Evolutionary conservation across 2,113 vertebrate genomes (phyloP).

Genomic region (Maccullochella peelii): DNA sequence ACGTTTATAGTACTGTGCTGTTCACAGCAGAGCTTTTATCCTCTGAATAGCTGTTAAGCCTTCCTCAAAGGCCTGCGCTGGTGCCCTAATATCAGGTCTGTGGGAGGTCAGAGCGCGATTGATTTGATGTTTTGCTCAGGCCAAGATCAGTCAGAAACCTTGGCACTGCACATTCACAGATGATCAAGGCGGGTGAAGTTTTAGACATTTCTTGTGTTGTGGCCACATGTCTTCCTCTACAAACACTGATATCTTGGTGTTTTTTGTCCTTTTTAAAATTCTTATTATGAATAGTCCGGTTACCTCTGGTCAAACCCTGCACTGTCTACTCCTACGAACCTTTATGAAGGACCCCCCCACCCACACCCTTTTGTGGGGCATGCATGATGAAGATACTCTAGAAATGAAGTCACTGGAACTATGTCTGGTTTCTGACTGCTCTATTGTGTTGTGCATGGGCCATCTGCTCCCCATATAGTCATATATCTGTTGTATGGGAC

Average conservation of each 20-base stretch:
- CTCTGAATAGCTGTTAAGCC: slow-evolving; percentile 31
- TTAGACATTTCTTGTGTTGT: slow-evolving; percentile 34
- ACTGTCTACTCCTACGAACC: slow-evolving; percentile 16
- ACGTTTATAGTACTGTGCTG: not conserved
- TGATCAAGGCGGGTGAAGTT: slow-evolving; percentile 47
- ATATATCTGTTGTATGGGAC: slow-evolving; percentile 73
- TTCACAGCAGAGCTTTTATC: slow-evolving; percentile 43
- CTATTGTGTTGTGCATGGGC: slow-evolving; percentile 70
- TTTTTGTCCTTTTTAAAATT: slow-evolving; percentile 51
- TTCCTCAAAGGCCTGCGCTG: slow-evolving; percentile 56
- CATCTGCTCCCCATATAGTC: slow-evolving; percentile 80
- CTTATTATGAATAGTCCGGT: slow-evolving; percentile 41
- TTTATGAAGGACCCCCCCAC: slow-evolving; percentile 32
- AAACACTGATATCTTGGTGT: slow-evolving; percentile 47
- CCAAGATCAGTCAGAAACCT: slow-evolving; percentile 55
- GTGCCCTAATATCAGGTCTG: slow-evolving; percentile 42
- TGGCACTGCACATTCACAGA: slow-evolving; percentile 30
- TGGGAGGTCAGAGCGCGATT: slow-evolving; percentile 64
- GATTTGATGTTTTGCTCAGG: slow-evolving; percentile 57
- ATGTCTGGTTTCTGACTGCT: slow-evolving; percentile 71
- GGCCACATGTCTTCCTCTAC: slow-evolving; percentile 26
- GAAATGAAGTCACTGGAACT: slow-evolving; percentile 76
- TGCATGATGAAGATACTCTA: slow-evolving; percentile 65
- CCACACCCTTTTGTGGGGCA: slow-evolving; percentile 34
- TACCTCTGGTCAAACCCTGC: slow-evolving; percentile 59